These are phyloP conservation scores for Thaleichthys pacificus DNA, from an alignment of 2,797 vertebrate genomes.

Conservation along the genomic window DNA sequence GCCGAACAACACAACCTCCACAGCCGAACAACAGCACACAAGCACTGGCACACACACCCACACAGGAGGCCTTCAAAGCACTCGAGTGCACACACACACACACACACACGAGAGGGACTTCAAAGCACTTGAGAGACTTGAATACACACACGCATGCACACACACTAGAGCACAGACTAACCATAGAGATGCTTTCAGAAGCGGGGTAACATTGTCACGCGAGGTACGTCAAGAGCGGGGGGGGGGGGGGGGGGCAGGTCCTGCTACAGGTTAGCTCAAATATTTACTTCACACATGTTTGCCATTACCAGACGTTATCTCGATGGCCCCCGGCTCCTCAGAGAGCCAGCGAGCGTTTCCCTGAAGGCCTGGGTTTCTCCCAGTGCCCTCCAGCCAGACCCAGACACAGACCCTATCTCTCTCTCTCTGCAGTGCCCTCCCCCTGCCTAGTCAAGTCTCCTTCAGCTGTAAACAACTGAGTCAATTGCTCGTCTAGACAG, in stretches of 20 bases:
- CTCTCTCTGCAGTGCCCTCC: background rate
- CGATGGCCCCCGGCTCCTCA: constrained; percentile 31
- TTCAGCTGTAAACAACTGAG: background rate
- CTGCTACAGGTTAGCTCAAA: constrained; percentile 50
- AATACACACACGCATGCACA: constrained; percentile 3
- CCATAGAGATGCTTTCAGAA: constrained; percentile 22
- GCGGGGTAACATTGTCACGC: constrained; percentile 40
- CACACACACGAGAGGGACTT: constrained; percentile 7
- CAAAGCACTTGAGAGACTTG: too few relatives aligned
- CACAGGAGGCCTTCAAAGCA: too few relatives aligned
- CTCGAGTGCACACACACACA: background rate
- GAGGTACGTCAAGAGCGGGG: constrained; percentile 34
- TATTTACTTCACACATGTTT: constrained; percentile 61
- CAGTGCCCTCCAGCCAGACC: constrained; percentile 47
- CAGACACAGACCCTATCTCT: background rate
- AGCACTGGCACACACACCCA: too few relatives aligned
- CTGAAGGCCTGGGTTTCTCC: constrained; percentile 19
- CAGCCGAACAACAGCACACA: too few relatives aligned
- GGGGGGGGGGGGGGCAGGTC: background rate
- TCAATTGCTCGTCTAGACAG: background rate
- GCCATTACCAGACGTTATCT: constrained; percentile 48
- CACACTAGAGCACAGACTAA: constrained; percentile 15
- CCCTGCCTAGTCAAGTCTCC: background rate
- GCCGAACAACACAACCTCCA: too few relatives aligned
- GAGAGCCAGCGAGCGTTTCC: constrained; percentile 37